Conservation (phyloP, 92 coral and sea anemone species). For the Paragorgia papillata region DNA sequence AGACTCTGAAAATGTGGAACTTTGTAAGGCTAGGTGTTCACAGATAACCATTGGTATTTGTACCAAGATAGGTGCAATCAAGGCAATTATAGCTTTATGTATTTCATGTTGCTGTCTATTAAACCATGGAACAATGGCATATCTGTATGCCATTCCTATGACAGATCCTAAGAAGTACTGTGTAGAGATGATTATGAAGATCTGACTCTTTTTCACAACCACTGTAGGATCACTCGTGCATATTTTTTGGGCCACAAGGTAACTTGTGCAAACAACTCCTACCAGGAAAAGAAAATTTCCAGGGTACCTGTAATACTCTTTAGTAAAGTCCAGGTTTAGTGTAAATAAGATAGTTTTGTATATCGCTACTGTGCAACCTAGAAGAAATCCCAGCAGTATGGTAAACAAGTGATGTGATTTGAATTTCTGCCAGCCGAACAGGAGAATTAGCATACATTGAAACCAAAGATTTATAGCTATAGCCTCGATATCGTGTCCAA, state of each 20-base stretch:
- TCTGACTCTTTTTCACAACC: neutral
- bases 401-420: conserved; percentile 2
- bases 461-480: conserved; percentile 13
- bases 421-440: conserved; percentile 15
- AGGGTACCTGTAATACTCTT: neutral
- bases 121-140: conserved; percentile 30
- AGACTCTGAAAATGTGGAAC: conserved; percentile 7
- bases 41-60: neutral
- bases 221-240: neutral
- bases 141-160: conserved; percentile 16
- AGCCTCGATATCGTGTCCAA: conserved; percentile 9
- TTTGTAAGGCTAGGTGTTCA: conserved; percentile 13
- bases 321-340: neutral
- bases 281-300: conserved; percentile 31
- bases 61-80: neutral
- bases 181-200: conserved; percentile 29
- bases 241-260: conserved; percentile 15
- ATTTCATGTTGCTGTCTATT: neutral
- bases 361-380: neutral
- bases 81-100: conserved; percentile 18
- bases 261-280: conserved; percentile 10
- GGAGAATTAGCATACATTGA: neutral
- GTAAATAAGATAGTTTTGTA: conserved; percentile 27
- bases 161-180: conserved; percentile 19
- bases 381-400: neutral